A percentile compares a stretch with the other conserved stretches of the same genome.
These are phyloP conservation scores for Trichonephila clavata DNA, from an alignment of 1,140 invertebrate species.

Conservation along the genomic window DNA sequence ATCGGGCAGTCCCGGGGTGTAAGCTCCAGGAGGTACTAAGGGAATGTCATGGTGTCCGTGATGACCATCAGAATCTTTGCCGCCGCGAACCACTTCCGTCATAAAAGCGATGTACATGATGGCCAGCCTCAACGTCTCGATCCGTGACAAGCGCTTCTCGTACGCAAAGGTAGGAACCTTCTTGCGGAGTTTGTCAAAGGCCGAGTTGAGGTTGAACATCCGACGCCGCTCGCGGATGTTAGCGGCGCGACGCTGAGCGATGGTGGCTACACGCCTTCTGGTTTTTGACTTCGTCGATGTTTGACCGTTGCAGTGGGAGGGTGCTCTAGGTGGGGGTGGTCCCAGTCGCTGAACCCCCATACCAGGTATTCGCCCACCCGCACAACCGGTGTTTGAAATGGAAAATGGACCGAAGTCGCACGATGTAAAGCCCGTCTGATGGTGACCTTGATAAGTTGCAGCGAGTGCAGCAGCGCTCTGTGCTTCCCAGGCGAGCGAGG, in stretches of 20 bases:
- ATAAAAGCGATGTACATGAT: conserved; percentile 99
- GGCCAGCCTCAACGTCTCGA: conserved; percentile 97
- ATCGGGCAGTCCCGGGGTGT: conserved; percentile 43
- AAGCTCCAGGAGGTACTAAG: not conserved
- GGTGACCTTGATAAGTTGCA: conserved; percentile 41
- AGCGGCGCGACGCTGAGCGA: conserved; percentile 93
- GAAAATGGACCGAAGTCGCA: conserved; percentile 65
- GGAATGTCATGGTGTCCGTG: conserved; percentile 31
- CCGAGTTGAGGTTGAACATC: conserved; percentile 99
- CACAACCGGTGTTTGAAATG: not conserved
- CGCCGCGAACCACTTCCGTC: conserved; percentile 87
- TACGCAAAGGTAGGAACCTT: conserved; percentile 99
- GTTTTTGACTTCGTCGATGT: conserved; percentile 81
- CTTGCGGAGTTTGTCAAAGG: conserved; percentile 94
- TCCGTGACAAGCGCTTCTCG: conserved; percentile 97
- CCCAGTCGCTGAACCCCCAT: conserved; percentile 10
- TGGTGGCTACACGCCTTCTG: conserved; percentile 91
- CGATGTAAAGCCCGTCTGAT: conserved; percentile 17
- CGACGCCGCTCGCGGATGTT: conserved; percentile 96
- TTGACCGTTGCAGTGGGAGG: not conserved
- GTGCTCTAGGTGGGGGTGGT: not conserved
- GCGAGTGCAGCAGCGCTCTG: conserved; percentile 56
- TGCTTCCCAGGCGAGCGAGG: conserved; percentile 63
- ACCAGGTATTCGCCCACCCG: conserved; percentile 3
- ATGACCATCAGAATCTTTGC: conserved; percentile 15